Evolutionary conservation across 2,797 vertebrate genomes (phyloP).

Genomic region (Myiotriccus ornatus): DNA sequence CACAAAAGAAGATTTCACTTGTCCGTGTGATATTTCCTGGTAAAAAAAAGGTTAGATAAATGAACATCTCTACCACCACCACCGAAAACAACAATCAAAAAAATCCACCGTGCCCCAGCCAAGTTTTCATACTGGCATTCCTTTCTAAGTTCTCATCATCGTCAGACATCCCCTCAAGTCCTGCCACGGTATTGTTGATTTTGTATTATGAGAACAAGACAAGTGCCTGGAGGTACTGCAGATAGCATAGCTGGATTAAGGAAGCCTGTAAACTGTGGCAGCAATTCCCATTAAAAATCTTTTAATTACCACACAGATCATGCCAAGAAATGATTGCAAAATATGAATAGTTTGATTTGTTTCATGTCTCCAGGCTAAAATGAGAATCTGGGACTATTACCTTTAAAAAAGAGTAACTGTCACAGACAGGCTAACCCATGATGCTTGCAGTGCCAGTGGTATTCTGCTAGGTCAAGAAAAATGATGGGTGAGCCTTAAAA

Average conservation of each 20-base stretch:
- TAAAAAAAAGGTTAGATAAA: slow-evolving; percentile 5
- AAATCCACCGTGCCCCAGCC: neutral
- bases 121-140: slow-evolving; percentile 43
- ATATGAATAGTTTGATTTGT: slow-evolving; percentile 7
- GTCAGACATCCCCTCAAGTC: slow-evolving; percentile 14
- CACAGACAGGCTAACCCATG: neutral
- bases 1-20: neutral
- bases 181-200: slow-evolving; percentile 19
- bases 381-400: neutral
- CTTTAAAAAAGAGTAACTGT: neutral
- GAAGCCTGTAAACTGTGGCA: slow-evolving; percentile 20
- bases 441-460: neutral
- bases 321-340: slow-evolving; percentile 43
- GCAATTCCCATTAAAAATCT: slow-evolving; percentile 33
- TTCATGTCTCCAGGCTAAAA: slow-evolving; percentile 19
- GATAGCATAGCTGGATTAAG: slow-evolving; percentile 19
- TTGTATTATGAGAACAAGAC: slow-evolving; percentile 42
- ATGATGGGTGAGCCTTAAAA: neutral
- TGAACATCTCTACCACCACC: neutral
- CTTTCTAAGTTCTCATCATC: slow-evolving; percentile 48
- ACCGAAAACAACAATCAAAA: neutral
- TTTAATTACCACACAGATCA: slow-evolving; percentile 9
- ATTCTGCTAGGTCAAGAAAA: neutral
- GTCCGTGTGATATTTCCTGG: neutral
- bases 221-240: slow-evolving; percentile 26